phyloP scores from a whole-genome alignment of 2,888 invertebrate genomes.

The Lydus trimaculatus region DNA sequence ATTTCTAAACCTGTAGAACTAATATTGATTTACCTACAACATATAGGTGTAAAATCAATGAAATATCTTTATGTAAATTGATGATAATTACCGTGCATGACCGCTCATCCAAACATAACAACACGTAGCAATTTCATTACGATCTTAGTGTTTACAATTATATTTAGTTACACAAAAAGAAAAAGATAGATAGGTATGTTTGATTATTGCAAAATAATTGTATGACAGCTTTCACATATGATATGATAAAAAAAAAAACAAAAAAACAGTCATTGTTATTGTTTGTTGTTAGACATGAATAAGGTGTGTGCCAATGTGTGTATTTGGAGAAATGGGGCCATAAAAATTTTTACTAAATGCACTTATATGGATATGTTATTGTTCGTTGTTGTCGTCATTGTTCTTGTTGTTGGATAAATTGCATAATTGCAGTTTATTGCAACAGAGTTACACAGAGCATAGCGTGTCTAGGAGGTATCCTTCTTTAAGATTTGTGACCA shows the following conservation, averaged over 20 bases:
- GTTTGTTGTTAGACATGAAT: conserved; percentile 32
- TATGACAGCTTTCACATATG: conserved; percentile 2
- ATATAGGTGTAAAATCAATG: not conserved
- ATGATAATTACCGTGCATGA: not conserved
- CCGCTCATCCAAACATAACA: not conserved
- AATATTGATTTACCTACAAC: not conserved
- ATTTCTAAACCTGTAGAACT: not conserved
- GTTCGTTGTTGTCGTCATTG: not conserved
- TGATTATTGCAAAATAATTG: too few species aligned
- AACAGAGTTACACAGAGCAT: too few species aligned
- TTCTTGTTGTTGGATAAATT: not conserved
- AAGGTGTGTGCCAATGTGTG: not conserved
- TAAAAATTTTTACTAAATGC: not conserved
- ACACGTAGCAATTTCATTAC: not conserved
- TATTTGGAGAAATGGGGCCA: not conserved
- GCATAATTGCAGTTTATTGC: not conserved
- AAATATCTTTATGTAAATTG: not conserved
- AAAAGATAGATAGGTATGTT: too few species aligned
- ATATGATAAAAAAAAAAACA: too few species aligned
- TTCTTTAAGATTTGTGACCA: not conserved
- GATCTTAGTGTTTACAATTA: not conserved
- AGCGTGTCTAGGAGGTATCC: too few species aligned
- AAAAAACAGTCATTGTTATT: conserved; percentile 2
- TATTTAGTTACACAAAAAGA: too few species aligned
- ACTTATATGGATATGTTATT: not conserved